phyloP scores from a whole-genome alignment of 92 coral and sea anemone species.

The Parazoanthus atlanticus region DNA sequence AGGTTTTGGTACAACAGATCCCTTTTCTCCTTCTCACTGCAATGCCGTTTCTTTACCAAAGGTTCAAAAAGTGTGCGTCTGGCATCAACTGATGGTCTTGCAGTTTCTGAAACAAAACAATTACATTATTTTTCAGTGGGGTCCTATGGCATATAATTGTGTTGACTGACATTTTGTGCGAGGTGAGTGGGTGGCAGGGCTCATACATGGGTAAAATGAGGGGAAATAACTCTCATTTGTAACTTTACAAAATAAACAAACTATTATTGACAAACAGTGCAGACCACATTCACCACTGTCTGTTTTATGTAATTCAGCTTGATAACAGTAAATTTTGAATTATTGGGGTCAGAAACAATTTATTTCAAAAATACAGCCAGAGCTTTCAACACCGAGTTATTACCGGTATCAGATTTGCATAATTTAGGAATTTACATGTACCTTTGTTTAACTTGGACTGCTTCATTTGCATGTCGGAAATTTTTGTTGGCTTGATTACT shows the following conservation, averaged over 20 bases:
- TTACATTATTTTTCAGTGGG: neutral
- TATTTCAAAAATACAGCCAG: too few species aligned
- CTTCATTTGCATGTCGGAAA: conserved; percentile 4
- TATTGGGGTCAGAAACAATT: too few species aligned
- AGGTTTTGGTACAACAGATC: conserved; percentile 8
- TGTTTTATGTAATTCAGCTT: too few species aligned
- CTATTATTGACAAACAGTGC: too few species aligned
- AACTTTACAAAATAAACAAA: too few species aligned
- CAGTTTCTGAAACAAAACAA: conserved; percentile 12
- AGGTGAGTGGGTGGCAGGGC: too few species aligned
- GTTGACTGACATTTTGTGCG: neutral
- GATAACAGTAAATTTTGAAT: too few species aligned
- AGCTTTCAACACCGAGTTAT: neutral
- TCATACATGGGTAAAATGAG: too few species aligned
- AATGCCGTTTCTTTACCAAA: neutral
- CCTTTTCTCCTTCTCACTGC: conserved; percentile 14
- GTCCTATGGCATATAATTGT: neutral
- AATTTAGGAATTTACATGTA: neutral
- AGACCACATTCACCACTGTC: too few species aligned
- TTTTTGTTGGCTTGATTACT: conserved; percentile 2
- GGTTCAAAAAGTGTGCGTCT: conserved; percentile 36
- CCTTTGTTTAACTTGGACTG: conserved; percentile 18
- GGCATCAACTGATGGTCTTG: conserved; percentile 30
- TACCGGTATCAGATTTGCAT: neutral
- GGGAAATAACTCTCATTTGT: too few species aligned